Evolutionary conservation across 2,113 vertebrate genomes (phyloP), one percentile per base, ranked within the genome.

Genomic region (Cyprinodon tularosa): DNA sequence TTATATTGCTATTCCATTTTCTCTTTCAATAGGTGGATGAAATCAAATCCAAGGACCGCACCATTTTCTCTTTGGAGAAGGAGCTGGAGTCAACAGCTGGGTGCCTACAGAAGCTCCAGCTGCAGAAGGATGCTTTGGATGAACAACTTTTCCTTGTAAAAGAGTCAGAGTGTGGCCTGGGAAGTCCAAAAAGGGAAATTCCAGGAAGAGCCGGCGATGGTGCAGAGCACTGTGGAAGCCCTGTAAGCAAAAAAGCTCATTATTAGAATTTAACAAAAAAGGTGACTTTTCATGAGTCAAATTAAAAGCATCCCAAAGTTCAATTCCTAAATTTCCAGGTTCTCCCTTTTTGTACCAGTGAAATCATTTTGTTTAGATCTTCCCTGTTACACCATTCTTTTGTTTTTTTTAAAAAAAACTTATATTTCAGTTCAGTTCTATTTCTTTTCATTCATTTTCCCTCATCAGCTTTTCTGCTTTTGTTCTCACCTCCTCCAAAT

Each of bases 81-180:
- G 98, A 99, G 48, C 88, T 99, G 90, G 98, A 99, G 88, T 96
- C 96, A 0, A 95, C 97, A 13, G 73, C 96, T 0, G 96, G 97
- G 61, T 97, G 95, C n/a, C 86, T 97, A 37, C 97, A 98, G 94
- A 98, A 96, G 88, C 94, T 99, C 65, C 97, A 98, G 86, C 95
- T 99, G 22, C 98, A 99, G 92, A 99, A 99, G 64, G 98, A 99
- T 40, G 96, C 97, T 3, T 91, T 99, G 91, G 98, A 99, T 39
- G 98, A 99, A 29, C 98, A 99, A 48, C 95, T 99, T 20, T 99
- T 98, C 88, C 90, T 99, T n/a, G 97, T 96, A 57, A 99, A 99
- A 81, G 98, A 99, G 87, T 96, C 96, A 0, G 98, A 99, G 83
- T 99, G 98, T 50, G 97, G 96, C 88, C 94, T 98, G 91, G 97